Evolutionary conservation across 2,888 invertebrate species (phyloP), one percentile per base, ranked within the genome.

Genomic region (Nomada hirtipes): DNA sequence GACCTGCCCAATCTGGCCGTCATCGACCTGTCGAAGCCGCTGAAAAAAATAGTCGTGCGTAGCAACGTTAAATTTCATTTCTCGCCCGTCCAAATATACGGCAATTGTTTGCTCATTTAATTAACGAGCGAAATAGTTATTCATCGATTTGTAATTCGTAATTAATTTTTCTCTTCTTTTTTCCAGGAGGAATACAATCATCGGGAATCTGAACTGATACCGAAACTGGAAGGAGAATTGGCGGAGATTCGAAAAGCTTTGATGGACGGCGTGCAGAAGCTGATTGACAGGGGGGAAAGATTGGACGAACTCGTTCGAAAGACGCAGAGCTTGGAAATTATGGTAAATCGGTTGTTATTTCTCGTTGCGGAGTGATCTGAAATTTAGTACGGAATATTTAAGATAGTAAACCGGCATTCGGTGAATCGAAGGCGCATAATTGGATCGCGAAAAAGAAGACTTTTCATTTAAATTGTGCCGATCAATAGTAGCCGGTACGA

Each of bases 251-350:
- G 91, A n/a, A 82, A 82, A 36, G 74, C 87, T 3, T 70, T 92
- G 47, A 89, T 92, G 90, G 90, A 89, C 23, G 89, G 89, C 0
- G 87, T 91, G 1, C 88, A 90, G 73, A 90, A 90, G 42, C 72
- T 92, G 44, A 89, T 91, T 36, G 90, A 92, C 72, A 88, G 91
- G 13, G 91, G 90, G 10, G 87, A 92, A 50, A 89, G 73, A 67
- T 81, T 92, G n/a, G 92, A 92, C n/a, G 92, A 91, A 11, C 84
- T 92, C 4, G 84, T 90, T 0, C 86, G 83, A 65, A 92, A 91
- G 70, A 89, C 91, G 0, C 89, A 92, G 63, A 86, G 80, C n/a
- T 80, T 92, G 61, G 86, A 91, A 73, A 90, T 91, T 55, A 90
- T 83, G 90, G 92, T 92, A 87, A 76, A 64, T 75, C 20, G 9